A percentile compares a stretch with the other conserved stretches of the same genome.
Evolutionary conservation across 2,113 vertebrate species (phyloP).

Genomic region (human (Homo sapiens)): DNA sequence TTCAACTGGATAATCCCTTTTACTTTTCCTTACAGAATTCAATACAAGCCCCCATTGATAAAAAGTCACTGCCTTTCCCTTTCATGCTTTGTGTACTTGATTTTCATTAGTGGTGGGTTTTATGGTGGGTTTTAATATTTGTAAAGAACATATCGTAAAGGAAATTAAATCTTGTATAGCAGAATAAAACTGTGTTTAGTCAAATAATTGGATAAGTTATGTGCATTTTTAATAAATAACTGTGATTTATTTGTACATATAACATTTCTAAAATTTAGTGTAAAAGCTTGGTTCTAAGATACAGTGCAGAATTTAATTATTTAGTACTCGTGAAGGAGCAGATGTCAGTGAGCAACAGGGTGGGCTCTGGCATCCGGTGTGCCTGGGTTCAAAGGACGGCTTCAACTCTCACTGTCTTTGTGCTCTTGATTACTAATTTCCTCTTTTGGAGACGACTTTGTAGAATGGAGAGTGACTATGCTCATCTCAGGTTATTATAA

Average conservation of each 20-base stretch:
- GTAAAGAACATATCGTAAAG: neutral
- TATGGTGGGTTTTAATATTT: neutral
- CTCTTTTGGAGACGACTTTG: neutral
- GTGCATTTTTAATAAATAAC: neutral
- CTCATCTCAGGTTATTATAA: neutral
- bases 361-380: too few relatives aligned
- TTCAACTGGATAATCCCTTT: neutral
- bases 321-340: neutral
- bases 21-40: neutral
- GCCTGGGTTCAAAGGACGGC: neutral
- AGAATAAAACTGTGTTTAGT: neutral
- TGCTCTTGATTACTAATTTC: neutral
- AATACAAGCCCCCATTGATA: neutral
- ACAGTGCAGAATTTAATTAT: neutral
- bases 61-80: neutral
- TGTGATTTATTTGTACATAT: neutral
- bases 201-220: neutral
- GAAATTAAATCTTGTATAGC: neutral
- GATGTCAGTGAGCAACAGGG: fast-evolving
- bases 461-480: neutral
- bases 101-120: neutral
- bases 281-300: neutral
- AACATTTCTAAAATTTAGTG: neutral
- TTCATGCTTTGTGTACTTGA: neutral
- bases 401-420: neutral